Percentiles rank a stretch among this genome's conserved stretches.
phyloP scores from a whole-genome alignment of 2,797 vertebrate species.

The Fistularia tabacaria region DNA sequence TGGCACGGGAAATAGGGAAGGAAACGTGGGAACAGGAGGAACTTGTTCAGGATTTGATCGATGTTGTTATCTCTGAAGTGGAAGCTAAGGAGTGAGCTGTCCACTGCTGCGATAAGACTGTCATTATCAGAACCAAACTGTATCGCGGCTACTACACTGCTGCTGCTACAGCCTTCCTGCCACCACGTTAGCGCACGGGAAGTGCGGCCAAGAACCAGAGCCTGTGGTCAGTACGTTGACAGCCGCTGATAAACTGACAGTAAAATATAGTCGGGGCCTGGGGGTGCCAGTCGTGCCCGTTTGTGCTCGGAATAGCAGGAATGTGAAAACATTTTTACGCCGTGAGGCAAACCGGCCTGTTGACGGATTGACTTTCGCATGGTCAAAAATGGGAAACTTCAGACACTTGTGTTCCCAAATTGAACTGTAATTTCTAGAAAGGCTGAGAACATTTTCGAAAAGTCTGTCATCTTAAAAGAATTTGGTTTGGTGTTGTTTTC shows the following conservation, averaged over 20 bases:
- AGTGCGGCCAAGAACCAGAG: conserved; percentile 39
- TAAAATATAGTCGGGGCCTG: conserved; percentile 59
- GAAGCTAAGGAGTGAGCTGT: conserved; percentile 50
- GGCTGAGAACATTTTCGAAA: conserved; percentile 37
- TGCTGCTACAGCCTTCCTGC: conserved; percentile 21
- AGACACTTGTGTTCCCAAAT: conserved; percentile 7
- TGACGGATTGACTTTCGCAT: conserved; percentile 20
- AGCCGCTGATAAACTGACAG: conserved; percentile 49
- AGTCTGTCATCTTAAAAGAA: conserved; percentile 7
- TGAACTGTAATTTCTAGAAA: no score
- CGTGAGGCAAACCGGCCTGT: conserved; percentile 38
- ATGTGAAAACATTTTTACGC: conserved; percentile 45
- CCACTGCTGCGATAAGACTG: conserved; percentile 51
- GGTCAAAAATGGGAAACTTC: conserved; percentile 39
- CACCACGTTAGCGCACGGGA: conserved; percentile 23
- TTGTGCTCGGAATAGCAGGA: conserved; percentile 30
- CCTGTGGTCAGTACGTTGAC: conserved; percentile 42
- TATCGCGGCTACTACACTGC: conserved; percentile 26
- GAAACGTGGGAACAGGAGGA: conserved; percentile 45
- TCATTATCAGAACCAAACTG: conserved; percentile 48
- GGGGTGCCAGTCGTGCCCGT: conserved; percentile 17
- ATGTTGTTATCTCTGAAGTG: conserved; percentile 50
- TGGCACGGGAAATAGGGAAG: conserved; percentile 18
- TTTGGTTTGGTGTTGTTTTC: background rate
- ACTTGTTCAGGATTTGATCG: conserved; percentile 42